Evolutionary conservation across 2,113 vertebrate genomes (phyloP).

Genomic region (Syngnathus scovelli): DNA sequence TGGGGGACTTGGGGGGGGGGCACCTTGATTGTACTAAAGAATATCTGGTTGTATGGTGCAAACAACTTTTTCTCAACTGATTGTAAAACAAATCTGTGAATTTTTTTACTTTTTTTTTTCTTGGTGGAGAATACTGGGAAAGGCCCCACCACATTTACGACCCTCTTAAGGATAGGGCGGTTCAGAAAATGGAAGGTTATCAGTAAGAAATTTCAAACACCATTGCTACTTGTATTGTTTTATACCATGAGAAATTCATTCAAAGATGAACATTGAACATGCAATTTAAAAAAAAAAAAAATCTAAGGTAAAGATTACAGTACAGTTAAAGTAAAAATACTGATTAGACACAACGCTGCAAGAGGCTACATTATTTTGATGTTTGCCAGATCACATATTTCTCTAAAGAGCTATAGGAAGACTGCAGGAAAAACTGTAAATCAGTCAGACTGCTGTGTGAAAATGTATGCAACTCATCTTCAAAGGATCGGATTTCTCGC

Average conservation of each 20-base stretch:
- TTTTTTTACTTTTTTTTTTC: too few relatives aligned
- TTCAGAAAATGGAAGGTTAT: too few relatives aligned
- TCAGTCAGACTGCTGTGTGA: constrained; percentile 16
- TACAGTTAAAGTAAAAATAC: constrained; percentile 11
- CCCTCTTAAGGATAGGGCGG: too few relatives aligned
- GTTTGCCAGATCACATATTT: constrained; percentile 8
- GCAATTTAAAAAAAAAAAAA: neutral
- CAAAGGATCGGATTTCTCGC: constrained; percentile 18
- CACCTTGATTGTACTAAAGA: too few relatives aligned
- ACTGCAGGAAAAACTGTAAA: constrained; percentile 28
- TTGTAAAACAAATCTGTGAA: too few relatives aligned
- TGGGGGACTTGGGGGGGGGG: too few relatives aligned
- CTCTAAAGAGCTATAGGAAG: constrained; percentile 3
- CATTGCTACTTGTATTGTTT: neutral
- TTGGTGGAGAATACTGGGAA: too few relatives aligned
- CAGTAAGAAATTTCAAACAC: too few relatives aligned
- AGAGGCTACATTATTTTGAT: constrained; percentile 10
- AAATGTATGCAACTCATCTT: constrained; percentile 9
- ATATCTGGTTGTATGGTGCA: too few relatives aligned
- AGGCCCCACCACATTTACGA: too few relatives aligned
- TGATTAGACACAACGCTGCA: constrained; percentile 10
- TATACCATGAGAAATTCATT: neutral
- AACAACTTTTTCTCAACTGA: too few relatives aligned
- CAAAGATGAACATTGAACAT: neutral
- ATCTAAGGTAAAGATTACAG: too few relatives aligned